Base-by-base conservation (phyloP, 2,888 invertebrate genomes). In the Aleiodes testaceus region DNA sequence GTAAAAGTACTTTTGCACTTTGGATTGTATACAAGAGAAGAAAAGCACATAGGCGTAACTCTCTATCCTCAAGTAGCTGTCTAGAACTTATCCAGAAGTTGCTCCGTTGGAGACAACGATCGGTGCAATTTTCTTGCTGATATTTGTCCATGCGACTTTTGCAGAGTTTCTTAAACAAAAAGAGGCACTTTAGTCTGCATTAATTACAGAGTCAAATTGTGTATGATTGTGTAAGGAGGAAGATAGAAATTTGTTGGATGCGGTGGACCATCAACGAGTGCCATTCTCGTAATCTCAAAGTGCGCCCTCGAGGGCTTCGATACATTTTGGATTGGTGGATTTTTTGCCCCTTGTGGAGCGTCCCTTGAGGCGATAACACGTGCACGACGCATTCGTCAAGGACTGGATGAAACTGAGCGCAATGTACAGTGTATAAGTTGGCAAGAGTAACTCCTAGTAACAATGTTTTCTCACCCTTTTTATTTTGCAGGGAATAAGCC, bases 381-480 rank as follows among this genome's bases (percentile, higher is more conserved):
- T 81, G 83, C 78, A 77, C 44, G 69, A 26, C 65, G 55, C 53
- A 55, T 63, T 70, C 61, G 72, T 70, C 74, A 72, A 69, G 69
- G 66, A 70, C 74, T 72, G 61, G 75, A 72, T 69, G 64, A 77
- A 75, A 74, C 74, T 69, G 66, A 67, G 71, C 44, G 64, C 55
- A 59, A 72, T 69, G 70, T 67, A 66, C 22, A 53, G 44, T 53
- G 73, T 68, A 69, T 53, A 65, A 61, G 61, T 78, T 77, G 78
- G 79, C 78, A 79, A 81, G 79, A 79, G 82, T 84, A 81, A 82
- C 82, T 82, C 80, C 81, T 80, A 82, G 83, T 84, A 84, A 84
- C 84, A 84, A 85, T 84, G 82, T 84, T 84, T 85, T 82, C 84
- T 83, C 84, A 84, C 84, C 84, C 84, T 82, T 84, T 83, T 82